These are phyloP conservation scores for Holothuria glaberrima DNA, from an alignment of 35 echinoderm and acorn worm genomes.

Conservation along the genomic window DNA sequence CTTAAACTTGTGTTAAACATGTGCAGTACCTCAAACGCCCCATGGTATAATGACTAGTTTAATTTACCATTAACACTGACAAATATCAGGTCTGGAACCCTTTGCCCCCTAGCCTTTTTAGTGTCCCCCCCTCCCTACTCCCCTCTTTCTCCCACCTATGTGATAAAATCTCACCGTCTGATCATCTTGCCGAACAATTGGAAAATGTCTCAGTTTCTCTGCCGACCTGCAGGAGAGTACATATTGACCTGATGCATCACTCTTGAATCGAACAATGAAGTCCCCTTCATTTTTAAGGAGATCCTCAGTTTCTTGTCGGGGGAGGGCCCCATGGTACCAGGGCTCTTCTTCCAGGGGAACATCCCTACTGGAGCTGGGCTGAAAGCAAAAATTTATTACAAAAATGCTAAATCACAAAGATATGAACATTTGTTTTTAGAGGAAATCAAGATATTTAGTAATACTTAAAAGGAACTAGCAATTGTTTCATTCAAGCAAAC, in stretches of 20 bases:
- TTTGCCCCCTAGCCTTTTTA: too few relatives aligned
- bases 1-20: too few relatives aligned
- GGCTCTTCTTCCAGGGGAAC: constrained; percentile 83
- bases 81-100: too few relatives aligned
- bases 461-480: too few relatives aligned
- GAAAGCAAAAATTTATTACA: neutral
- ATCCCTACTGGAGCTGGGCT: constrained; percentile 54
- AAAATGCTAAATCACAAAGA: neutral
- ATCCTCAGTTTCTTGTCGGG: constrained; percentile 81
- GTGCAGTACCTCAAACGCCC: too few relatives aligned
- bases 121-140: too few relatives aligned
- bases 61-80: too few relatives aligned
- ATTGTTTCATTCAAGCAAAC: too few relatives aligned
- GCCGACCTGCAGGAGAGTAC: constrained; percentile 79
- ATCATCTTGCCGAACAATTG: constrained; percentile 61
- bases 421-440: neutral
- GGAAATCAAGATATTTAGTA: neutral
- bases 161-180: neutral
- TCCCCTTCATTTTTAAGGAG: constrained; percentile 82
- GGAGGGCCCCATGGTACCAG: constrained; percentile 95
- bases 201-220: constrained; percentile 82
- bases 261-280: constrained; percentile 90
- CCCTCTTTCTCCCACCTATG: too few relatives aligned
- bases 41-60: too few relatives aligned
- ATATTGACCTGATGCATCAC: constrained; percentile 86